A percentile compares a stretch with the other conserved stretches of the same genome.
Conservation (phyloP, 2,797 vertebrate genomes). For the Chelmon rostratus region DNA sequence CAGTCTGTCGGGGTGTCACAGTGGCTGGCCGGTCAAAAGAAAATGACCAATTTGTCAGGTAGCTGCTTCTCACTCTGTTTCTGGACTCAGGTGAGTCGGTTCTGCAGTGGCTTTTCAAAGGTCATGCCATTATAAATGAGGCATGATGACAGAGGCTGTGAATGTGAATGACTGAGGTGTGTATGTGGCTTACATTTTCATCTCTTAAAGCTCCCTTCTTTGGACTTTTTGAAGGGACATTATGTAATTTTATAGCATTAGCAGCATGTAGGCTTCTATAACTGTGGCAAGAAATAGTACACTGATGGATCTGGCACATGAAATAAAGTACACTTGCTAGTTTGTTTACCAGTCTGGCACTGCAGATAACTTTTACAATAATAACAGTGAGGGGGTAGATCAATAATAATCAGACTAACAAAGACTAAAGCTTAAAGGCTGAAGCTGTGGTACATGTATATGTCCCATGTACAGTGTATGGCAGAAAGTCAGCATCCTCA, state of each 20-base stretch:
- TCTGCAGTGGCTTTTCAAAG: conserved; percentile 40
- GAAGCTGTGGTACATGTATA: too few species aligned
- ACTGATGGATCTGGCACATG: too few species aligned
- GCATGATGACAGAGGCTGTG: conserved; percentile 22
- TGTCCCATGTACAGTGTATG: too few species aligned
- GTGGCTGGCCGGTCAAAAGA: conserved; percentile 30
- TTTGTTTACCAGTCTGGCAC: too few species aligned
- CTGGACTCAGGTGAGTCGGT: conserved; percentile 44
- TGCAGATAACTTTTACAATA: too few species aligned
- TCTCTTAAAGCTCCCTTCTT: conserved; percentile 37
- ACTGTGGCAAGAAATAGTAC: not conserved
- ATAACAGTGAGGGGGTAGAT: too few species aligned
- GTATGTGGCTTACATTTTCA: conserved; percentile 3
- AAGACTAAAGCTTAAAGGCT: too few species aligned
- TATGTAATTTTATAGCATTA: not conserved
- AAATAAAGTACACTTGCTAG: too few species aligned
- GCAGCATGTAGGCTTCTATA: not conserved
- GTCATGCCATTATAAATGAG: conserved; percentile 54
- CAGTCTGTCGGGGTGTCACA: conserved; percentile 25
- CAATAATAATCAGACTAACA: too few species aligned
- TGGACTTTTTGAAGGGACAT: conserved; percentile 14
- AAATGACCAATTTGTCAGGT: conserved; percentile 51
- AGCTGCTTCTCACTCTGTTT: conserved; percentile 23
- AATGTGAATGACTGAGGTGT: not conserved
- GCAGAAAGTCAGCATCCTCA: too few species aligned